Base-by-base conservation (phyloP, 2,797 vertebrate genomes). In the Poeciliopsis infans region DNA sequence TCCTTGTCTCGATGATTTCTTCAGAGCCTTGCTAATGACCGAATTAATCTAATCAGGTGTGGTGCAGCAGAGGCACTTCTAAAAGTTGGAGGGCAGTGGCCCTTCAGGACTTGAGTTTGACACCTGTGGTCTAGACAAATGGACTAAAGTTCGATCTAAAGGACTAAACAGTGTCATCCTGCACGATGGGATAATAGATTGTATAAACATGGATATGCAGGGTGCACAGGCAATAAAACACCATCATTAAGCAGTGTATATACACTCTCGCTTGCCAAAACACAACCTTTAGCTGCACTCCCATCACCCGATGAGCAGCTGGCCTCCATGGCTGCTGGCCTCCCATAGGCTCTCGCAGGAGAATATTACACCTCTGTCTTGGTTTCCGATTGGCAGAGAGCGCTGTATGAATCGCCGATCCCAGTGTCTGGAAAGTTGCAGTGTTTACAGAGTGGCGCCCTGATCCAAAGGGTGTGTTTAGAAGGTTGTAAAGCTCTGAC, bases 391-490 rank as follows among this genome's bases (percentile, higher is more conserved):
- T 93, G 93, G 91, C 79, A 10, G 10, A 18, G 16, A 20, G 47
- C 69, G 53, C 39, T 3, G 68, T 79, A 78, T 79, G 80, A 80
- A 89, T 76, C 47, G 47, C 41, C 61, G 49, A 75, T 84, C 81
- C 70, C n/a, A 46, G 84, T 16, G 85, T 86, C 87, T 87, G 79
- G 90, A 89, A 88, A 83, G 68, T 70, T 71, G 73, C 83, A 51
- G 46, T 95, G 92, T 96, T 96, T 93, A 94, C 93, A 92, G 90
- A 94, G 85, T 68, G 81, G 89, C 87, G 85, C 86, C 91, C 89
- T 75, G 85, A 89, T 86, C 83, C 74, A 90, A 80, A 93, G 86
- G 89, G 92, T 93, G 91, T 95, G 93, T 94, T 92, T 90, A 91
- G 76, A 85, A 70, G 89, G 93, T 90, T 88, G 91, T 95, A 95